These are phyloP conservation scores for Eupithecia vulgata DNA, from an alignment of 2,888 invertebrate species.

Conservation along the genomic window DNA sequence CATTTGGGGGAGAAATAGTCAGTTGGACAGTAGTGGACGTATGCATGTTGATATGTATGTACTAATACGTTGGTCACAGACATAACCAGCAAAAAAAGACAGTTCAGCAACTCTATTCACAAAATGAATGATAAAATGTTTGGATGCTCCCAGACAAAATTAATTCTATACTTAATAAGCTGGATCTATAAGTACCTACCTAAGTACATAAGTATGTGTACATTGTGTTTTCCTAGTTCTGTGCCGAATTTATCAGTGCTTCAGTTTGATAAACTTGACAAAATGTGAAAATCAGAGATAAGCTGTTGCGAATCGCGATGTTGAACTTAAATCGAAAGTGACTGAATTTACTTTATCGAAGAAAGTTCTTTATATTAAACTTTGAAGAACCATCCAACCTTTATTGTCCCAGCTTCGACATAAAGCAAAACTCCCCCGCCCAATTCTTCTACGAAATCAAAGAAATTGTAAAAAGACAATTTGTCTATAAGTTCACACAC, in stretches of 20 bases:
- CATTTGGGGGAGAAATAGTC: no score
- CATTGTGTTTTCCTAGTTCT: background rate
- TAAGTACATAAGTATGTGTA: background rate
- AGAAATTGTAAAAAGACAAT: background rate
- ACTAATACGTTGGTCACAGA: background rate
- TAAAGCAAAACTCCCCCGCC: background rate
- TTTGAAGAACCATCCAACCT: background rate
- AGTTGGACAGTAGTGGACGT: no score
- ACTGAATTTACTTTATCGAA: background rate
- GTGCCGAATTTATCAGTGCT: background rate
- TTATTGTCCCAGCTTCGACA: background rate
- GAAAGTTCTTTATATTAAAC: background rate
- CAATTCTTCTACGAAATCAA: background rate
- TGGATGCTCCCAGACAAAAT: background rate
- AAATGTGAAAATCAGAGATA: background rate
- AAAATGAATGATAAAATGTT: background rate
- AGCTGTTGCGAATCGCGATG: background rate
- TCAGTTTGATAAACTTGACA: background rate
- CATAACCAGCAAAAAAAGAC: background rate
- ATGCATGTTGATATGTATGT: background rate
- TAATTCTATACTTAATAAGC: background rate
- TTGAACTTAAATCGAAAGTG: background rate
- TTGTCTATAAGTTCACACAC: background rate
- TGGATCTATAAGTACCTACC: background rate
- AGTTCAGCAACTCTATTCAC: background rate